A percentile compares a stretch with the other conserved stretches of the same genome.
phyloP scores from a whole-genome alignment of 2,113 vertebrate species.

The Melanocharis versteri region DNA sequence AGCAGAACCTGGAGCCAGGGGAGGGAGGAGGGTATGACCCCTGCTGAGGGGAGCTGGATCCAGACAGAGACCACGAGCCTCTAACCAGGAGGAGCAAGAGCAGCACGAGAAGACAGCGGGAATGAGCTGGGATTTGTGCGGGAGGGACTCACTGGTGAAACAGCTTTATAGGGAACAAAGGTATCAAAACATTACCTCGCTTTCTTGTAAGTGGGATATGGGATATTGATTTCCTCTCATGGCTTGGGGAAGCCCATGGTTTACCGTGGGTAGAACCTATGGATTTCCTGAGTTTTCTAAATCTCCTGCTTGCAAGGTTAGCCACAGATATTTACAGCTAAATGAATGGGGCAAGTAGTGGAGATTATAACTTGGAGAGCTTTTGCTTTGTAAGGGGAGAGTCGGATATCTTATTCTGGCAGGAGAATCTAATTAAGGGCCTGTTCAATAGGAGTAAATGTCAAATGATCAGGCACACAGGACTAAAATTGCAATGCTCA shows the following conservation, averaged over 20 bases:
- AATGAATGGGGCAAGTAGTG: background rate
- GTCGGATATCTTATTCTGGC: background rate
- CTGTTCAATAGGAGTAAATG: conserved; percentile 30
- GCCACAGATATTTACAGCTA: background rate
- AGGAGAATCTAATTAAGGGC: conserved; percentile 26
- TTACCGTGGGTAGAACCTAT: conserved; percentile 9
- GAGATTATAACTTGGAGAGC: conserved; percentile 5
- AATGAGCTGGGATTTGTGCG: background rate
- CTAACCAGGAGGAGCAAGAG: background rate
- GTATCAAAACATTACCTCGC: background rate
- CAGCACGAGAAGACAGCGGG: background rate
- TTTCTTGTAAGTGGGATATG: background rate
- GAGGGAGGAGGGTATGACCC: background rate
- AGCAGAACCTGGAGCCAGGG: background rate
- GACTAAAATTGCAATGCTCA: background rate
- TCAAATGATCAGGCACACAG: background rate
- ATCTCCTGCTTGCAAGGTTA: conserved; percentile 35
- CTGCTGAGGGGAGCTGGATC: background rate
- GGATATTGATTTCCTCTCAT: conserved; percentile 1
- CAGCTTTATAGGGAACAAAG: background rate
- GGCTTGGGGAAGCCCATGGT: background rate
- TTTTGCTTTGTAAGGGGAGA: background rate
- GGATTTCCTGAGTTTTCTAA: conserved; percentile 40
- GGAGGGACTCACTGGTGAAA: background rate
- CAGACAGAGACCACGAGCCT: background rate